Percentiles rank a stretch among this genome's conserved stretches.
Evolutionary conservation across 2,797 vertebrate genomes (phyloP).

Genomic region (Philypnodon macrostomus): DNA sequence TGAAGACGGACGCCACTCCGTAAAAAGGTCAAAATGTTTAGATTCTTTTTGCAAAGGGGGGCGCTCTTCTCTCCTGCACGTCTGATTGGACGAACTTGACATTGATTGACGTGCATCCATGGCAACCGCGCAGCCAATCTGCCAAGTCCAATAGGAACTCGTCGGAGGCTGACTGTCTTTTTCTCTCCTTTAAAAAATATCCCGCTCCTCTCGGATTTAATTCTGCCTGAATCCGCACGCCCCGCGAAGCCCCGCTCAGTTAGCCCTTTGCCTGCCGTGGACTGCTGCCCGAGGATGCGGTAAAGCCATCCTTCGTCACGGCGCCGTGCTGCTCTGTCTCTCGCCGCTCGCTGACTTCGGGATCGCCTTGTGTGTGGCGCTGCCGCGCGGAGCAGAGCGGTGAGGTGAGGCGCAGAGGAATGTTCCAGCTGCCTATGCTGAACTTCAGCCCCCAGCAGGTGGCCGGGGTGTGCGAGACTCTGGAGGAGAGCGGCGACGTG

Average conservation of each 20-base stretch:
- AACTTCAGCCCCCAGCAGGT: slow-evolving; percentile 99
- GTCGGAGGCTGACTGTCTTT: slow-evolving; percentile 79
- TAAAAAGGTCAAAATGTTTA: slow-evolving; percentile 81
- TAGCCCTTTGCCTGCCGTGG: slow-evolving; percentile 62
- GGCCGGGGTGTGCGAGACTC: slow-evolving; percentile 98
- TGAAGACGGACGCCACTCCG: slow-evolving; percentile 52
- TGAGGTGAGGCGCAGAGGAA: slow-evolving; percentile 70
- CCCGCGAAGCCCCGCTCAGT: slow-evolving; percentile 64
- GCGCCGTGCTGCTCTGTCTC: slow-evolving; percentile 58
- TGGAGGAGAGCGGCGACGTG: slow-evolving; percentile 98
- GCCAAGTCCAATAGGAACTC: slow-evolving; percentile 89
- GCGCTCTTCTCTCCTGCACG: slow-evolving; percentile 78
- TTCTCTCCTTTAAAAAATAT: slow-evolving; percentile 78
- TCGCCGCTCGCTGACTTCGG: slow-evolving; percentile 65
- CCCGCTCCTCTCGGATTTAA: slow-evolving; percentile 74
- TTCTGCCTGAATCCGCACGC: slow-evolving; percentile 69
- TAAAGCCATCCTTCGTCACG: slow-evolving; percentile 58
- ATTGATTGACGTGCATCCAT: slow-evolving; percentile 93
- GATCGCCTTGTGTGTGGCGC: slow-evolving; percentile 62
- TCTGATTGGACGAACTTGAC: slow-evolving; percentile 87
- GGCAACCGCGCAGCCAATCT: slow-evolving; percentile 88
- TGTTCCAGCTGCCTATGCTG: slow-evolving; percentile 98
- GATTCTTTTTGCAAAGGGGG: slow-evolving; percentile 78
- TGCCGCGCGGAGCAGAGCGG: slow-evolving; percentile 42
- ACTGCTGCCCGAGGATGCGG: slow-evolving; percentile 71